Percentiles rank a stretch among this genome's conserved stretches.
phyloP scores from a whole-genome alignment of 2,888 invertebrate species.

The Cantharis flavilabris region DNA sequence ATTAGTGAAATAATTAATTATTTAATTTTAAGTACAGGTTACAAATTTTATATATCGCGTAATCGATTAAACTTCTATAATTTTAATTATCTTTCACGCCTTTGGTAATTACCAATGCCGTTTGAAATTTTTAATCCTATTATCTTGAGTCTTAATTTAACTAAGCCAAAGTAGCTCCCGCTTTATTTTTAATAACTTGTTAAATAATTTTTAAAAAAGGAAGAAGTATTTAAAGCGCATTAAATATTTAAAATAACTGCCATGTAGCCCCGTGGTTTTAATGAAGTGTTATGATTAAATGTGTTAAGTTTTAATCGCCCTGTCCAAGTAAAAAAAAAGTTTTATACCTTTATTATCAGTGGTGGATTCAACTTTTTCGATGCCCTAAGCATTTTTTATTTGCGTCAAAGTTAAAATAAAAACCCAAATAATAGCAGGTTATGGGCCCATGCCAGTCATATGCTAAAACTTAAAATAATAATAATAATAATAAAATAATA shows the following conservation, averaged over 20 bases:
- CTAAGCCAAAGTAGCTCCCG: not conserved
- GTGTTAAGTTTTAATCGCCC: too few relatives aligned
- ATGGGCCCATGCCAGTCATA: too few relatives aligned
- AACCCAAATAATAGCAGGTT: too few relatives aligned
- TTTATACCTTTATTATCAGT: too few relatives aligned
- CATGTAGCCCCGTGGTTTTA: not conserved
- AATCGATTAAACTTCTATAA: not conserved
- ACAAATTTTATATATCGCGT: not conserved
- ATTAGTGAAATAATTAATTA: not conserved
- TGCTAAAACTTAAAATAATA: too few relatives aligned
- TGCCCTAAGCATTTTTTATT: too few relatives aligned
- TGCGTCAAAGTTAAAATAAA: too few relatives aligned
- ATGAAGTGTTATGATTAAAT: not conserved
- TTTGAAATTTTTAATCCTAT: constrained; percentile 15
- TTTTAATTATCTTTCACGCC: constrained; percentile 20
- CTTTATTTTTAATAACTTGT: not conserved
- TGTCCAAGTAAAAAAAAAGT: too few relatives aligned
- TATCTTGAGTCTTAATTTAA: not conserved
- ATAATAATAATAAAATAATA: too few relatives aligned
- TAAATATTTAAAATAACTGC: not conserved
- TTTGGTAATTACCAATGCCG: constrained; percentile 19
- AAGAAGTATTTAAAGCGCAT: not conserved
- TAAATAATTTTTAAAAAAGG: not conserved
- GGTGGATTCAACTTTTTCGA: too few relatives aligned
- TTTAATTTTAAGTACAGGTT: not conserved